Base-by-base conservation (phyloP, 2,113 vertebrate genomes). In the Taxidea taxus region DNA sequence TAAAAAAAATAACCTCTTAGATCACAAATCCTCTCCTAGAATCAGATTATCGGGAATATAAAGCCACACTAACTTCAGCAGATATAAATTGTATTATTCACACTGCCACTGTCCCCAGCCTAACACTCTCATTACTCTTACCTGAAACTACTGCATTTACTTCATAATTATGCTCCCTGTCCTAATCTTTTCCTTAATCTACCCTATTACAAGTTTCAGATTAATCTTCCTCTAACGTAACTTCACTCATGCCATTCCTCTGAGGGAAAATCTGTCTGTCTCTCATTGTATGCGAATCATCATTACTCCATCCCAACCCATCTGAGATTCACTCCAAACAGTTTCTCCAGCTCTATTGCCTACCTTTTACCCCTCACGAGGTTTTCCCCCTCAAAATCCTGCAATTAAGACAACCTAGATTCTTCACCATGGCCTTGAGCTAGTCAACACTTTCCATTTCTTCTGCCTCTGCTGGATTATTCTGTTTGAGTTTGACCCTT, bases 1-100 rank as follows among this genome's bases (percentile, higher is more conserved):
- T 96, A 21, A 68, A 87, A 92, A 70, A 83, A 44, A n/a, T 8
- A 97, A 74, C 8, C n/a, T 75, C 70, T 78, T 20, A n/a, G 16
- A 58, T 77, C n/a, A 29, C 23, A 70, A 80, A 62, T 54, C 1
- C 3, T 13, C 88, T 77, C 88, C 51, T 83, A 80, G 83, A 95
- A 44, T 27, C 34, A 58, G 21, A 27, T 21, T 84, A 20, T 92
- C 47, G 74, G 60, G 7, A 12, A 27, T 78, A 2, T 16, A 66
- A 80, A 87, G 4, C 12, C 47, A 44, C 14, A 18, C 0, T 42
- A 42, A 72, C 82, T 20, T 72, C 16, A 82, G 7, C 8, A 23
- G 11, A 5, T 58, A 12, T 3, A 34, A 21, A 37, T 20, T 34
- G 1, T 23, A 14, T 54, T 49, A 31, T 20, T 83, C 37, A 37